A percentile compares a stretch with the other conserved stretches of the same genome.
Evolutionary conservation across 2,113 vertebrate species (phyloP).

Genomic region (Cyanoderma ruficeps): DNA sequence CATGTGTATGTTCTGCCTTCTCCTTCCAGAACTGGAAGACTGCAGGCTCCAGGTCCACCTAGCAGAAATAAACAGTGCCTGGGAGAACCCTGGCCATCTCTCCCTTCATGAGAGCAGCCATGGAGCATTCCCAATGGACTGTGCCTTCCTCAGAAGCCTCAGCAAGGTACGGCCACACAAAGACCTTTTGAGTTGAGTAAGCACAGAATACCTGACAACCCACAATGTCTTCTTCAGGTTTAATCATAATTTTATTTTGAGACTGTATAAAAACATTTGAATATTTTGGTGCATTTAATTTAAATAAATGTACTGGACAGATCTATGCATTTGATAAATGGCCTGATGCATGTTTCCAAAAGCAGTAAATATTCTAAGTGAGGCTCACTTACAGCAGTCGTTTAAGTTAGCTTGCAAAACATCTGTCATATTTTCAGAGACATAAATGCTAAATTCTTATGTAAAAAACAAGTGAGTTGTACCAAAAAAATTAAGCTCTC

Average conservation of each 20-base stretch:
- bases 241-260: neutral
- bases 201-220: neutral
- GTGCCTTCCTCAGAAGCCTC: neutral
- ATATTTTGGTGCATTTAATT: neutral
- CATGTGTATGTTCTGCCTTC: neutral
- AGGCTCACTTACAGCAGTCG: neutral
- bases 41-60: neutral
- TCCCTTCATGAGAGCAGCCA: neutral
- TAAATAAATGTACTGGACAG: neutral
- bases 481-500: slow-evolving; percentile 36
- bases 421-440: neutral
- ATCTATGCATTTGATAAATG: neutral
- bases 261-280: neutral
- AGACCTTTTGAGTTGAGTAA: neutral
- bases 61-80: neutral
- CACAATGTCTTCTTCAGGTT: neutral
- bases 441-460: neutral
- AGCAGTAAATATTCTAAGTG: neutral
- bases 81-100: neutral
- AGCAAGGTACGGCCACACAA: neutral
- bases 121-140: neutral
- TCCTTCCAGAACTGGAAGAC: neutral
- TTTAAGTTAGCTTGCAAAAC: neutral
- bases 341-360: neutral
- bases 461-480: neutral